Conservation (phyloP, 2,113 vertebrate species). For the Tetrax tetrax region DNA sequence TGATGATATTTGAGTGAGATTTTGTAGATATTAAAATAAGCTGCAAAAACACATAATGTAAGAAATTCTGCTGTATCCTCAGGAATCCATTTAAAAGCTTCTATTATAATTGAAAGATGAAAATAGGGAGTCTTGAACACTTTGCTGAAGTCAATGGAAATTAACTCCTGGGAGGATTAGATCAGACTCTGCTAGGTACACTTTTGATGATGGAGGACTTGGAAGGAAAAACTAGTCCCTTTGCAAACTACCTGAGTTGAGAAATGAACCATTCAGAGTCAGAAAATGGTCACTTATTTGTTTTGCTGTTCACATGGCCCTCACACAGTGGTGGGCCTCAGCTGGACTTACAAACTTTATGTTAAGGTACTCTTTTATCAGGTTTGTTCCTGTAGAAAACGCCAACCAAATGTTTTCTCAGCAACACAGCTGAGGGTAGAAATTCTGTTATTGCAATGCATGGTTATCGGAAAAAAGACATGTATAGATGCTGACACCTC, state of each 20-base stretch:
- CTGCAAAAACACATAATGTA: not conserved
- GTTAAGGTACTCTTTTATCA: not conserved
- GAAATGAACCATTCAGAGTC: not conserved
- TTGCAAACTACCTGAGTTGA: not conserved
- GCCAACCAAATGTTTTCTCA: not conserved
- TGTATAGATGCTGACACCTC: not conserved
- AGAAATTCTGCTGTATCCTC: not conserved
- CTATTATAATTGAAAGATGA: not conserved
- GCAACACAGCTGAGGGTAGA: not conserved
- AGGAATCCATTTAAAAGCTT: not conserved
- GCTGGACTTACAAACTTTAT: not conserved
- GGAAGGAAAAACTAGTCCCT: not conserved
- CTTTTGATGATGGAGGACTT: not conserved
- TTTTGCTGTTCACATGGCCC: not conserved
- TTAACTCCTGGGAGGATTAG: not conserved
- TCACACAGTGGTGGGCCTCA: not conserved
- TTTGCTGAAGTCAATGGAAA: conserved; percentile 2
- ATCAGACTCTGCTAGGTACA: not conserved
- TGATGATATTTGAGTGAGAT: not conserved
- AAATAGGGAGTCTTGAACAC: not conserved
- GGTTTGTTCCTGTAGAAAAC: not conserved
- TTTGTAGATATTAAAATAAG: not conserved
- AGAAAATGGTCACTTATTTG: not conserved
- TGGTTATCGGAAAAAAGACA: not conserved
- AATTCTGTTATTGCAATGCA: not conserved